phyloP scores from a whole-genome alignment of 2,797 vertebrate species.

The Falco concolor region DNA sequence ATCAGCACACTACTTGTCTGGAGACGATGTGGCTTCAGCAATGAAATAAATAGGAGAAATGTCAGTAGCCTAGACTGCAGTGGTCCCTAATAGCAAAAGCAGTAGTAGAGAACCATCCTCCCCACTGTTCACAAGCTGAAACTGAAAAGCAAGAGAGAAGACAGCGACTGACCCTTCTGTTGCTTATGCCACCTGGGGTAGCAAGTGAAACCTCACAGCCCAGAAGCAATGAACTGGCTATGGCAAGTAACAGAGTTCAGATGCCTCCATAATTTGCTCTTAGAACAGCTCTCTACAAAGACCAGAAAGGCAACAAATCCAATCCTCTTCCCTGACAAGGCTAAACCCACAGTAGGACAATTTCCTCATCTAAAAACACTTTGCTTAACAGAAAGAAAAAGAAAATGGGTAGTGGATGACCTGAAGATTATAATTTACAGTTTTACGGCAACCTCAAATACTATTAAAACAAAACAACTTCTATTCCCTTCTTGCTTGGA shows the following conservation, averaged over 20 bases:
- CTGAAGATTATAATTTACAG: conserved; percentile 5
- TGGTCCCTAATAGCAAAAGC: not conserved
- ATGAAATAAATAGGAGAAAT: not conserved
- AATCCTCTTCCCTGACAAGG: not conserved
- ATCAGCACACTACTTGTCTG: not conserved
- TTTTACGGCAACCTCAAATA: conserved; percentile 13
- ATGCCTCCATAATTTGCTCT: not conserved
- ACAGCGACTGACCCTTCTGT: not conserved
- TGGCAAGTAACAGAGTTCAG: not conserved
- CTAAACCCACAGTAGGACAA: not conserved
- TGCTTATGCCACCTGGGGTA: not conserved
- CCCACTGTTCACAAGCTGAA: not conserved
- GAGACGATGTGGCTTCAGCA: not conserved
- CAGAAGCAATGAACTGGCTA: not conserved
- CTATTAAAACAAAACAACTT: conserved; percentile 29
- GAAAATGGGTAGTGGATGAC: not conserved
- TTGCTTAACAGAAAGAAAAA: not conserved
- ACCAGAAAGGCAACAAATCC: not conserved
- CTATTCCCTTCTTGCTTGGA: conserved; percentile 12
- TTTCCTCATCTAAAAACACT: not conserved
- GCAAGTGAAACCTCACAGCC: not conserved
- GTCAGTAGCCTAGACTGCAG: not conserved
- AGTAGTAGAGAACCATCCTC: not conserved
- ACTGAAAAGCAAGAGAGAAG: not conserved
- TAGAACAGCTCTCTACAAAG: not conserved